Conservation (phyloP, 2,888 invertebrate species). For the Deroplatys truncata region DNA sequence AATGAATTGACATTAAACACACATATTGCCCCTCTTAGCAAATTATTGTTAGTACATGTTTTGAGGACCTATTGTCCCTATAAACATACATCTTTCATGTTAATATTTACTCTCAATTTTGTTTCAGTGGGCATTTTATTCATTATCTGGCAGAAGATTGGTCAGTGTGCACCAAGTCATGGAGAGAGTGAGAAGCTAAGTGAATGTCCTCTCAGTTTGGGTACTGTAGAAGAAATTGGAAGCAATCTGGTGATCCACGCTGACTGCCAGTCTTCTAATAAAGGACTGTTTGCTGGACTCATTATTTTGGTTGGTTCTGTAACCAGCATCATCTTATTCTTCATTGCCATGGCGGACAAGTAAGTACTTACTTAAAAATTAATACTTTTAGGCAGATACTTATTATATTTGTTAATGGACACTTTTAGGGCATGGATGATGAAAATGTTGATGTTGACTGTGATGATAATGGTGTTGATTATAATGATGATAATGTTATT, state of each 20-base stretch:
- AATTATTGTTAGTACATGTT: too few relatives aligned
- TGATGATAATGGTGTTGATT: too few relatives aligned
- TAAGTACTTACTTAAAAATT: constrained; percentile 35
- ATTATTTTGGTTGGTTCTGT: constrained; percentile 54
- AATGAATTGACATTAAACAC: too few relatives aligned
- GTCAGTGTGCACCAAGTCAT: constrained; percentile 47
- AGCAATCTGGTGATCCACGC: constrained; percentile 61
- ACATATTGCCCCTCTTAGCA: too few relatives aligned
- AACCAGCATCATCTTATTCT: constrained; percentile 58
- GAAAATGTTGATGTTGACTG: too few relatives aligned
- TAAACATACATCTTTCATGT: too few relatives aligned
- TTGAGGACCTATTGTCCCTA: too few relatives aligned
- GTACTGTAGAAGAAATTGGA: constrained; percentile 15
- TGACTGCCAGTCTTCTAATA: constrained; percentile 73
- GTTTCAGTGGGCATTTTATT: constrained; percentile 63
- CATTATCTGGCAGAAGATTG: constrained; percentile 72
- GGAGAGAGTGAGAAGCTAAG: constrained; percentile 43
- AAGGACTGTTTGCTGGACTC: constrained; percentile 68
- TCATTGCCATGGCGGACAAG: constrained; percentile 54
- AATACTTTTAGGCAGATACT: not conserved
- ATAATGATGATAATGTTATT: too few relatives aligned
- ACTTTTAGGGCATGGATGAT: not conserved
- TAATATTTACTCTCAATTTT: too few relatives aligned
- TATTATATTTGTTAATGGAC: not conserved
- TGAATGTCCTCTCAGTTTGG: not conserved